Base-by-base conservation (phyloP, 2,888 invertebrate genomes). In the Mesorhabditis spiculigera region DNA sequence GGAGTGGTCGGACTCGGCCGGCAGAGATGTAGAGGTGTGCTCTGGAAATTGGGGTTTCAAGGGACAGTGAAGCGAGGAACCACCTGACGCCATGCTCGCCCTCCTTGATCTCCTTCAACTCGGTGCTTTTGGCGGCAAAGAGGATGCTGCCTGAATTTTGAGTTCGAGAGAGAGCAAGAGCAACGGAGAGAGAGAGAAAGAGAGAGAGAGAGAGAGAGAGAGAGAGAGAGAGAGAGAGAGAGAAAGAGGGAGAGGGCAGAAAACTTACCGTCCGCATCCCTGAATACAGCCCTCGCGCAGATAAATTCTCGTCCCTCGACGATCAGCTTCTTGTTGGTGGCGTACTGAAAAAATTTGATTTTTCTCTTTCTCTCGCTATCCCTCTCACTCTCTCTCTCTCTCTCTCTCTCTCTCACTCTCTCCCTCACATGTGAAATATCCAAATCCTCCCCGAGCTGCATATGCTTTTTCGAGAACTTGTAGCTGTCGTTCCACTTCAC, bases 401-500 rank as follows among this genome's bases (percentile, higher is more conserved):
- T 28, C 28, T 28, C 28, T 28, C 28, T 28, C 28, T 28, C 28
- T 28, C 28, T 28, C 28, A 1, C 28, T 28, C 2, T 28, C 58
- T 2, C 10, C 1, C 58, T 50, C n/a, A 50, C 58, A 50, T 50
- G 58, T 50, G 58, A 10, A 50, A 50, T 50, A 50, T 50, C 58
- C 10, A 10, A 50, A 10, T 50, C 58, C 8, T 13, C n/a, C 3
- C 10, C 8, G 10, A 50, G 58, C n/a, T 50, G 58, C 10, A n/a
- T n/a, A 50, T 50, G 58, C 58, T 50, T 50, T 50, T 50, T 50
- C 58, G 58, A 50, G 58, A 50, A 50, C n/a, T 50, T 50, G 58
- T 50, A 50, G 58, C 58, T 50, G n/a, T 50, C 58, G 58, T 50
- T 50, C 58, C 58, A 50, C 58, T 50, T 50, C n/a, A 50, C 58